A percentile compares a stretch with the other conserved stretches of the same genome.
Conservation (phyloP, 2,888 invertebrate species). For the Tinea semifulvella region DNA sequence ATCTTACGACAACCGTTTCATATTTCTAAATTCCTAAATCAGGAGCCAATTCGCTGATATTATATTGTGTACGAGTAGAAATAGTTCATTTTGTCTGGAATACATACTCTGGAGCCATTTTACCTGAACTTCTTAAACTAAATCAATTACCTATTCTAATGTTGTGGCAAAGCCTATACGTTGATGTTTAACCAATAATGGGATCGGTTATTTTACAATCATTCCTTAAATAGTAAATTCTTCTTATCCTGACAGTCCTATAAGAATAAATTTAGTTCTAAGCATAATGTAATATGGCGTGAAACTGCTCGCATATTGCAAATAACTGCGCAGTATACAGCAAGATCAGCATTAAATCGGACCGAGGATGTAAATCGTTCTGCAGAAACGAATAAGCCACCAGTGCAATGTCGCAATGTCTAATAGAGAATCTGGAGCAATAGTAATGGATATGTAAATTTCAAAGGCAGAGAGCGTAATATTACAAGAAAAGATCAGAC, state of each 20-base stretch:
- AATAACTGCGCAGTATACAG: constrained; percentile 23
- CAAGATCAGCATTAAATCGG: constrained; percentile 30
- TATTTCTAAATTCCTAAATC: no score
- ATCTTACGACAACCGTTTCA: no score
- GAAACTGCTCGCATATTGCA: constrained; percentile 24
- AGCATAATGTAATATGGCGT: constrained; percentile 24
- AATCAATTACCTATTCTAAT: no score
- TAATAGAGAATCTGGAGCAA: constrained; percentile 41
- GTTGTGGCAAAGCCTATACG: no score
- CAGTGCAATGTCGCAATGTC: constrained; percentile 31
- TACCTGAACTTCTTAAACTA: no score
- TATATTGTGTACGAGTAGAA: no score
- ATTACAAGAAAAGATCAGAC: neutral
- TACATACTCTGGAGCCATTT: no score
- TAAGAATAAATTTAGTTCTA: constrained; percentile 15
- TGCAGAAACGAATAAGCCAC: constrained; percentile 34
- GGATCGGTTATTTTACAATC: neutral
- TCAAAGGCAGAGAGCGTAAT: constrained; percentile 17
- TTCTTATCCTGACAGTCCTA: constrained; percentile 10
- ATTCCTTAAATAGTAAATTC: constrained; percentile 6
- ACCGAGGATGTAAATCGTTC: constrained; percentile 37
- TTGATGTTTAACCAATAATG: neutral
- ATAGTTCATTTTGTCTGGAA: no score
- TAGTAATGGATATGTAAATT: constrained; percentile 49
- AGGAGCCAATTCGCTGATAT: no score